These are phyloP conservation scores for Sinohyriopsis cumingii DNA, from an alignment of 2,888 invertebrate species.

Conservation along the genomic window DNA sequence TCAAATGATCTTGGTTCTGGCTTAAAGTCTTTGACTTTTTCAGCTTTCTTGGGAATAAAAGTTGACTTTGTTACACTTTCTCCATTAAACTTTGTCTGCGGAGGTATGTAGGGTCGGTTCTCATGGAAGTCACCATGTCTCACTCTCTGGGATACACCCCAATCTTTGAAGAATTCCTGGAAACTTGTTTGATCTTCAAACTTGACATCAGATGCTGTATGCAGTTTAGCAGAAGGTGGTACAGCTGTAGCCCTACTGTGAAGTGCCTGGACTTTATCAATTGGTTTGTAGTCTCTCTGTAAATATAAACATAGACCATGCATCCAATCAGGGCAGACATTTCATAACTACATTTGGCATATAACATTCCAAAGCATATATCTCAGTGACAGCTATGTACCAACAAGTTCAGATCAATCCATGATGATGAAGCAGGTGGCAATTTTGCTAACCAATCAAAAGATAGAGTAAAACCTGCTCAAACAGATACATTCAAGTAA, in stretches of 20 bases:
- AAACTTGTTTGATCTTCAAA: constrained; percentile 62
- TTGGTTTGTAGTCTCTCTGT: constrained; percentile 65
- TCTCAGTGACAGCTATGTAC: no score
- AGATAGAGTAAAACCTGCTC: no score
- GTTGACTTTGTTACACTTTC: constrained; percentile 46
- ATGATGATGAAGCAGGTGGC: no score
- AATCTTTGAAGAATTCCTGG: constrained; percentile 63
- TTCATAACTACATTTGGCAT: no score
- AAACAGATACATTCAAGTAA: no score
- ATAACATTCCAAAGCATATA: no score
- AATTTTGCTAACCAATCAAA: no score
- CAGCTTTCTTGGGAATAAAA: constrained; percentile 52
- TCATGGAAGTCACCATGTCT: constrained; percentile 68
- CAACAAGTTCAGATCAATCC: no score
- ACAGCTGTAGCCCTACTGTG: constrained; percentile 27
- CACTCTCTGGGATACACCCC: constrained; percentile 50
- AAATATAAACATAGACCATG: constrained; percentile 9
- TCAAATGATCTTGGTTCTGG: constrained; percentile 52
- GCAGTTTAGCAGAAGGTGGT: constrained; percentile 38
- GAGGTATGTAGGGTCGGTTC: constrained; percentile 60
- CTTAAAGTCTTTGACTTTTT: constrained; percentile 48
- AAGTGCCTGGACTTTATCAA: constrained; percentile 49
- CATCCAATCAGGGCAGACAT: no score
- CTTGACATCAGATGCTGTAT: constrained; percentile 41
- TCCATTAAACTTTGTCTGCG: constrained; percentile 51